Conservation (phyloP, 2,797 vertebrate species). For the Rallus crepitans region DNA sequence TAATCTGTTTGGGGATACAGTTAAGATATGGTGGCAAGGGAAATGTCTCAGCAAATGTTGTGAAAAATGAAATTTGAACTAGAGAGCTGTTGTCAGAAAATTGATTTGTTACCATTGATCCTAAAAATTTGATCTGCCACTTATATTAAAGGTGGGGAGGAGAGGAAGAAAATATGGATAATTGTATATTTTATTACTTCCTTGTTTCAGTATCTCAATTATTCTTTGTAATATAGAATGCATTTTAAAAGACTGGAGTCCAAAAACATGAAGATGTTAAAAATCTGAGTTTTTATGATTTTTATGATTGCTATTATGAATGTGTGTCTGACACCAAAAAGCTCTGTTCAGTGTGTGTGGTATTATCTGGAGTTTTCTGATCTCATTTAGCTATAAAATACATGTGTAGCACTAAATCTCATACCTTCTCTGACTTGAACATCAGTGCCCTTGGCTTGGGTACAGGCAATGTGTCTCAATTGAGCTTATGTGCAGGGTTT, state of each 20-base stretch:
- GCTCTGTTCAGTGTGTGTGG: neutral
- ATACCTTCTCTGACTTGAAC: neutral
- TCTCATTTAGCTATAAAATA: neutral
- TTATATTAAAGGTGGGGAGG: neutral
- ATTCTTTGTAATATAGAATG: neutral
- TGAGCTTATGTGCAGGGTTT: neutral
- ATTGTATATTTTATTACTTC: neutral
- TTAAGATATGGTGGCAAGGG: neutral
- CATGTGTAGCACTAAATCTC: neutral
- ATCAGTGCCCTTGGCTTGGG: neutral
- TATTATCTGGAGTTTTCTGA: neutral
- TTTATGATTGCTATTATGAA: neutral
- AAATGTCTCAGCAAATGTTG: neutral
- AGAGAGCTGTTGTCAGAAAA: neutral
- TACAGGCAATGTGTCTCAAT: neutral
- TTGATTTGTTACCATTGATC: neutral
- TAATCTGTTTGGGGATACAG: conserved; percentile 7
- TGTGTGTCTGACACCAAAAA: neutral
- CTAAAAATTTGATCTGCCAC: neutral
- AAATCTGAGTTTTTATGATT: neutral
- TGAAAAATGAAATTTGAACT: neutral
- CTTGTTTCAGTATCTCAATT: neutral
- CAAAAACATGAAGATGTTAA: neutral
- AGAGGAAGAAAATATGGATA: neutral
- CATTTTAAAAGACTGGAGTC: neutral